These are phyloP conservation scores for Apteryx mantelli DNA, from an alignment of 2,113 vertebrate species.

Conservation along the genomic window DNA sequence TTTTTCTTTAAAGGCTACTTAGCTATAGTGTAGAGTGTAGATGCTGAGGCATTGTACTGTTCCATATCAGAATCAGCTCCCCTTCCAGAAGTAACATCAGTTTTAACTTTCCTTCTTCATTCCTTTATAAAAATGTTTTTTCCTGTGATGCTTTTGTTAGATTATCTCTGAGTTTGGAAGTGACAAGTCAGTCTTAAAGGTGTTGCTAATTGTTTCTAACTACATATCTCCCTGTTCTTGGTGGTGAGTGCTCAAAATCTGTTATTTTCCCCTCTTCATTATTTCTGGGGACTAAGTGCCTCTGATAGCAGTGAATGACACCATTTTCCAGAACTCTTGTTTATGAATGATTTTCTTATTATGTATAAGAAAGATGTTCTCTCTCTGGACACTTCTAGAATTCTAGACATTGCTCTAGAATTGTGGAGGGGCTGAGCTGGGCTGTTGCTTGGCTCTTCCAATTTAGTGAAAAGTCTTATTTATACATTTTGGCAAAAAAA, in stretches of 20 bases:
- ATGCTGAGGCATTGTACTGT: too few relatives aligned
- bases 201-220: not conserved
- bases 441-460: not conserved
- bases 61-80: not conserved
- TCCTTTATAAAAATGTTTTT: not conserved
- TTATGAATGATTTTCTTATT: not conserved
- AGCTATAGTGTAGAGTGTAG: not conserved
- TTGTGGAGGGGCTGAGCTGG: not conserved
- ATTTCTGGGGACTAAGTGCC: not conserved
- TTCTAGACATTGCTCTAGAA: not conserved
- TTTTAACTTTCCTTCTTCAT: not conserved
- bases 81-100: not conserved
- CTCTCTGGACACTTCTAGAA: not conserved
- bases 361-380: not conserved
- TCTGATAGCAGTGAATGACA: not conserved
- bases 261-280: not conserved
- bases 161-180: not conserved
- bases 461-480: not conserved
- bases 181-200: not conserved
- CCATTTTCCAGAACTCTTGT: not conserved
- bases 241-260: not conserved
- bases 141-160: not conserved
- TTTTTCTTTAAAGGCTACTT: not conserved
- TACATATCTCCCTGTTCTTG: not conserved
- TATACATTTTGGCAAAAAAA: constrained; percentile 5